These are phyloP conservation scores for Tragulus kanchil DNA, from an alignment of 2,113 vertebrate species.

Conservation along the genomic window DNA sequence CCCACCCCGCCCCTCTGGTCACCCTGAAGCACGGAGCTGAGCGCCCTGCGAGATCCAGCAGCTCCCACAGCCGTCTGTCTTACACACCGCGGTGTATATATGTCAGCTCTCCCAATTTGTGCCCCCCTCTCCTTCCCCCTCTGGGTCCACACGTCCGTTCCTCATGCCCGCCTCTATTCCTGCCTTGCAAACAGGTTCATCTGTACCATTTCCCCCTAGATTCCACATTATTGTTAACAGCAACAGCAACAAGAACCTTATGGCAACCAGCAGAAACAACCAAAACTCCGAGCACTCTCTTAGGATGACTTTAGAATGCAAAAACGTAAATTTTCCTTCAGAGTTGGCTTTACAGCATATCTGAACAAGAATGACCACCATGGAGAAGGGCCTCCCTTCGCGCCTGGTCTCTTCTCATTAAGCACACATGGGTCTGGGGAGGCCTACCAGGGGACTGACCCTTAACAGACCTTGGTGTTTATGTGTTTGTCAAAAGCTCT, in stretches of 20 bases:
- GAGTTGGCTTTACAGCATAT: background rate
- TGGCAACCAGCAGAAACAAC: background rate
- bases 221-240: background rate
- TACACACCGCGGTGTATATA: background rate
- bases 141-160: background rate
- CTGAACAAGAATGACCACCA: accelerated
- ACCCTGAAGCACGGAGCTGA: background rate
- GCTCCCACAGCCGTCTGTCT: background rate
- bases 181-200: background rate
- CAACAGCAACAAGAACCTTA: background rate
- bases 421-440: background rate
- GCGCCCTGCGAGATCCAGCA: background rate
- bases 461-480: background rate
- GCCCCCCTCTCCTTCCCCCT: background rate
- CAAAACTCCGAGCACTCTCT: accelerated
- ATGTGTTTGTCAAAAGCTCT: background rate
- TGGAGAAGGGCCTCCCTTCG: accelerated
- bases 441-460: background rate
- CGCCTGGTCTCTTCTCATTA: background rate
- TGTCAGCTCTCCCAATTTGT: background rate
- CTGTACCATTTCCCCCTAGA: background rate
- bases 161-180: background rate
- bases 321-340: background rate
- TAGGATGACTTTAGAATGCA: background rate
- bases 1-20: background rate